Percentiles rank a stretch among this genome's conserved stretches.
Conservation (phyloP, 1,140 invertebrate genomes). For the Eupeodes corollae region DNA sequence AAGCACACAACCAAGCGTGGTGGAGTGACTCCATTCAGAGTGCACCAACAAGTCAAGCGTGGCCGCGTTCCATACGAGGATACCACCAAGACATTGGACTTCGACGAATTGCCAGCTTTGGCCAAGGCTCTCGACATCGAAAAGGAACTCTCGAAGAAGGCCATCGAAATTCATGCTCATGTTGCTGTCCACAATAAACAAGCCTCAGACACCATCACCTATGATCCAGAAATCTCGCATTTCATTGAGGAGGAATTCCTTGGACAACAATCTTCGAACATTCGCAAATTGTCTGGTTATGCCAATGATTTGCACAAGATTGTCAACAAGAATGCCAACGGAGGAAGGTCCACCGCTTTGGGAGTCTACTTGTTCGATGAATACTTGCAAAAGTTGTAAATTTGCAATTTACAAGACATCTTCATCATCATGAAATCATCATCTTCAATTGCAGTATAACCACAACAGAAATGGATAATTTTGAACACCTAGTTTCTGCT, state of each 20-base stretch:
- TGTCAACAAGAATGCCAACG: slow-evolving; percentile 26
- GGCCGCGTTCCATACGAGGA: not conserved
- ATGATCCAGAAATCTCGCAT: slow-evolving; percentile 55
- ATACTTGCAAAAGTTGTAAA: slow-evolving; percentile 51
- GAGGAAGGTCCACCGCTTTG: slow-evolving; percentile 47
- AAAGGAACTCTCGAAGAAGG: slow-evolving; percentile 56
- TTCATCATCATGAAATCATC: no score
- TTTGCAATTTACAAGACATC: no score
- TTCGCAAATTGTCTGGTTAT: slow-evolving; percentile 59
- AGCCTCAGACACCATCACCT: slow-evolving; percentile 39
- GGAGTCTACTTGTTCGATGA: slow-evolving; percentile 65
- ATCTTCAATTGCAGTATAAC: no score
- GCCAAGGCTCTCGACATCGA: slow-evolving; percentile 62
- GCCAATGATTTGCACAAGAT: slow-evolving; percentile 57
- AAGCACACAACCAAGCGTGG: slow-evolving; percentile 66
- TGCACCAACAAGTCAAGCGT: slow-evolving; percentile 4
- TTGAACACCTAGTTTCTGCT: no score
- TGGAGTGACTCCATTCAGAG: slow-evolving; percentile 28
- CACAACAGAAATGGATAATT: no score
- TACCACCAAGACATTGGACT: slow-evolving; percentile 8
- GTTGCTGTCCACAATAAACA: slow-evolving; percentile 26
- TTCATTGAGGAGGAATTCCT: slow-evolving; percentile 66
- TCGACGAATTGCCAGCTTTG: slow-evolving; percentile 55
- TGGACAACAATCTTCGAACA: slow-evolving; percentile 49
- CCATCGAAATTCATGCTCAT: slow-evolving; percentile 50